These are phyloP conservation scores for Gallinago paraguaiae DNA, from an alignment of 2,113 vertebrate genomes.

Conservation along the genomic window DNA sequence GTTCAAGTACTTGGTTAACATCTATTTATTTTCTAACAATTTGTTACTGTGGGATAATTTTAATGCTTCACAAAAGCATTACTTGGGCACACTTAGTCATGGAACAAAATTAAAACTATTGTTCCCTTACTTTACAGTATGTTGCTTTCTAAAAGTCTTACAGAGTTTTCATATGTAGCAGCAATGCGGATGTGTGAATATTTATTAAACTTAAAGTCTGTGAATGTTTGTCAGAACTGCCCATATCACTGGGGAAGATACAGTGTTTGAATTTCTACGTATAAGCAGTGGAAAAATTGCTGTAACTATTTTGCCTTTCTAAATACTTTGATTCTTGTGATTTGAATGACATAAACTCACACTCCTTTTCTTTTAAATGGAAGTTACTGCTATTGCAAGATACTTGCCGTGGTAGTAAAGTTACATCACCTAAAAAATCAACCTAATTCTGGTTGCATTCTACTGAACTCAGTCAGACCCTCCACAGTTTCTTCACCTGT, in stretches of 20 bases:
- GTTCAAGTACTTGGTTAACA: not conserved
- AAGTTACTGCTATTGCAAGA: not conserved
- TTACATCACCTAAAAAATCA: not conserved
- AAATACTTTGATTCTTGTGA: not conserved
- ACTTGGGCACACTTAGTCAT: not conserved
- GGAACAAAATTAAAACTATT: not conserved
- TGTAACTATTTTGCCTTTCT: not conserved
- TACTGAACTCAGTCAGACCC: not conserved
- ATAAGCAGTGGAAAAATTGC: not conserved
- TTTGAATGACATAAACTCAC: not conserved
- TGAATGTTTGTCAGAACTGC: not conserved
- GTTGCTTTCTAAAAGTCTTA: not conserved
- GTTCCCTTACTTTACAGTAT: not conserved
- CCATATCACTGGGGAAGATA: not conserved
- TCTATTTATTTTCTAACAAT: not conserved
- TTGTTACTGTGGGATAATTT: not conserved
- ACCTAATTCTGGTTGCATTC: accelerated
- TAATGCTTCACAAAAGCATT: not conserved
- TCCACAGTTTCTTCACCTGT: not conserved
- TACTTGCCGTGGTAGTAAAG: not conserved
- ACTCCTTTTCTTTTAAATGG: not conserved
- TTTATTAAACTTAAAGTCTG: not conserved
- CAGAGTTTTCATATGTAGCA: not conserved
- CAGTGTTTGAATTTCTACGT: not conserved
- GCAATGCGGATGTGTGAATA: not conserved